A percentile compares a stretch with the other conserved stretches of the same genome.
phyloP scores from a whole-genome alignment of 2,888 invertebrate species.

The Patella pellucida region DNA sequence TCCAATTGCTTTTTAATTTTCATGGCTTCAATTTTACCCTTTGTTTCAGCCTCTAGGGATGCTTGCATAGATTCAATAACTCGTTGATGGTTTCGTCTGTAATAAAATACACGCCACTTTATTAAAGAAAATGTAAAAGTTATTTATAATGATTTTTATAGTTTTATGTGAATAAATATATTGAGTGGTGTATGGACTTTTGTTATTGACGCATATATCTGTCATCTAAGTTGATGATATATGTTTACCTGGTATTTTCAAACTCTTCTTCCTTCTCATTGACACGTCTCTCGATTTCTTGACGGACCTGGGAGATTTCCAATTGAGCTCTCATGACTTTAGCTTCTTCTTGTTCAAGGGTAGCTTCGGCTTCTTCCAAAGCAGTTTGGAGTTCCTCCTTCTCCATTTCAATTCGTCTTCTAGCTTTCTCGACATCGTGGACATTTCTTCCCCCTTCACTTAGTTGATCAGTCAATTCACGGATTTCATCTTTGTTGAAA shows the following conservation, averaged over 20 bases:
- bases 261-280: conserved; percentile 99
- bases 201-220: too few species aligned
- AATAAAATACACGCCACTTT: conserved; percentile 7
- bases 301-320: conserved; percentile 96
- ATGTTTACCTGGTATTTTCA: conserved; percentile 86
- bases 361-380: conserved; percentile 97
- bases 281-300: conserved; percentile 98
- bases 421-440: conserved; percentile 76
- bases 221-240: too few species aligned
- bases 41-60: conserved; percentile 97
- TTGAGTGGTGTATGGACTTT: too few species aligned
- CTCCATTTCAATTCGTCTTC: conserved; percentile 98
- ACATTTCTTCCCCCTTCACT: neutral
- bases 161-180: too few species aligned
- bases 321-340: conserved; percentile 82
- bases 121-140: too few species aligned
- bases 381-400: conserved; percentile 99
- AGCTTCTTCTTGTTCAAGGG: conserved; percentile 91
- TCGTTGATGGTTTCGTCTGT: conserved; percentile 97
- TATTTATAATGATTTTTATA: too few species aligned
- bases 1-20: conserved; percentile 1
- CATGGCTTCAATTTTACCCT: conserved; percentile 72
- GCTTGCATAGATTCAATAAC: conserved; percentile 99
- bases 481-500: conserved; percentile 86
- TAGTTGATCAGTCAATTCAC: conserved; percentile 77